Evolutionary conservation across 2,113 vertebrate species (phyloP).

Genomic region (Paratilapia polleni): DNA sequence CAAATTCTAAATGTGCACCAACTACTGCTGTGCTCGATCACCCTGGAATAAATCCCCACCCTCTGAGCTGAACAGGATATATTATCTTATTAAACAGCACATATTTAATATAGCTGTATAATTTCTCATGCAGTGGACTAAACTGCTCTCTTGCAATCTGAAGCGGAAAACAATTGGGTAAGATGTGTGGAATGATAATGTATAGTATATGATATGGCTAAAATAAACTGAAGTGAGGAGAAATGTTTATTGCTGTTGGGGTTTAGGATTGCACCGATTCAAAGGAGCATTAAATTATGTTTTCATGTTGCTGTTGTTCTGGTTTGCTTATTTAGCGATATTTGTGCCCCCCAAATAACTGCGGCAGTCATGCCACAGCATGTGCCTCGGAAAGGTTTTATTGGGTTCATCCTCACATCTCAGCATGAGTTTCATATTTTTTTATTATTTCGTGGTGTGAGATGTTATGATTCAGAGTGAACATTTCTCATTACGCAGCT

Average conservation of each 20-base stretch:
- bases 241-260: slow-evolving; percentile 57
- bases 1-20: slow-evolving; percentile 9
- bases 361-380: slow-evolving; percentile 17
- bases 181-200: slow-evolving; percentile 25
- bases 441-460: slow-evolving; percentile 35
- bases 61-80: slow-evolving; percentile 8
- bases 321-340: slow-evolving; percentile 49
- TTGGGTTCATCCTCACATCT: slow-evolving; percentile 42
- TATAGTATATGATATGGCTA: slow-evolving; percentile 22
- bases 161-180: neutral
- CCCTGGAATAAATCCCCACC: neutral
- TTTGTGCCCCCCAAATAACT: slow-evolving; percentile 37
- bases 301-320: slow-evolving; percentile 45
- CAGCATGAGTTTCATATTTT: slow-evolving; percentile 6
- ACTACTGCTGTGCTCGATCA: slow-evolving; percentile 2
- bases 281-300: slow-evolving; percentile 54
- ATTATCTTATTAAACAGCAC: slow-evolving; percentile 29
- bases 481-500: slow-evolving; percentile 34
- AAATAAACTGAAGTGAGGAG: slow-evolving; percentile 35
- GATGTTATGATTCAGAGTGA: slow-evolving; percentile 30
- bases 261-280: slow-evolving; percentile 14
- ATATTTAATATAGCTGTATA: slow-evolving; percentile 18
- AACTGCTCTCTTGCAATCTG: slow-evolving; percentile 12
- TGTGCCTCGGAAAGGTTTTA: slow-evolving; percentile 26
- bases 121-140: neutral